Conservation (phyloP, 37 sponge, comb jelly and placozoan genomes). For the Oscarella lobularis region DNA sequence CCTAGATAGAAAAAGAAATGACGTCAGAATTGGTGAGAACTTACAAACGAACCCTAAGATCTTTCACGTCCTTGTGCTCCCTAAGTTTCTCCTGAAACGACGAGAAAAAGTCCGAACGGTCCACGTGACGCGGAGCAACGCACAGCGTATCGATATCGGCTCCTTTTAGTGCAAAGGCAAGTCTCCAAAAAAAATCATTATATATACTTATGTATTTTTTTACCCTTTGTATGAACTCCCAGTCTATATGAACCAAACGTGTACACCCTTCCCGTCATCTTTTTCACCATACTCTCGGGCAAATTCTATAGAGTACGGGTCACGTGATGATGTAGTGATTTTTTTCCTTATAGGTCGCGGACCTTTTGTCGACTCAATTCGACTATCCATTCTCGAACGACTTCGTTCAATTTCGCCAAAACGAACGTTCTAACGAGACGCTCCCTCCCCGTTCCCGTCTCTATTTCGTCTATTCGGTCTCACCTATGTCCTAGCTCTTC, state of each 20-base stretch:
- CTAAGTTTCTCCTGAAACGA: conserved; percentile 58
- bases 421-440: conserved; percentile 17
- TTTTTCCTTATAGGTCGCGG: background rate
- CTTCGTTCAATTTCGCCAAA: conserved; percentile 54
- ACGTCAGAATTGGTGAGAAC: background rate
- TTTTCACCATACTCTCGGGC: conserved; percentile 39
- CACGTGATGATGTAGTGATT: background rate
- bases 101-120: conserved; percentile 78
- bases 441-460: too few relatives aligned
- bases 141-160: conserved; percentile 97
- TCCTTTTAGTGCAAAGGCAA: conserved; percentile 33
- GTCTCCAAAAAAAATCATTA: background rate
- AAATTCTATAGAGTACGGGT: background rate
- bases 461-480: too few relatives aligned
- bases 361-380: conserved; percentile 69
- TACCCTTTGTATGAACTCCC: conserved; percentile 95
- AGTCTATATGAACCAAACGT: conserved; percentile 98
- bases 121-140: conserved; percentile 90
- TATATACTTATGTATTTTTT: conserved; percentile 1
- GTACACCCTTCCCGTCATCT: conserved; percentile 90
- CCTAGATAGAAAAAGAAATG: conserved; percentile 16
- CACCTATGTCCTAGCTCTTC: background rate
- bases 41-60: conserved; percentile 54
- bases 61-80: conserved; percentile 46
- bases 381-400: conserved; percentile 71